Conservation (phyloP, 2,797 vertebrate genomes). For the Rhyacichthys aspro region DNA sequence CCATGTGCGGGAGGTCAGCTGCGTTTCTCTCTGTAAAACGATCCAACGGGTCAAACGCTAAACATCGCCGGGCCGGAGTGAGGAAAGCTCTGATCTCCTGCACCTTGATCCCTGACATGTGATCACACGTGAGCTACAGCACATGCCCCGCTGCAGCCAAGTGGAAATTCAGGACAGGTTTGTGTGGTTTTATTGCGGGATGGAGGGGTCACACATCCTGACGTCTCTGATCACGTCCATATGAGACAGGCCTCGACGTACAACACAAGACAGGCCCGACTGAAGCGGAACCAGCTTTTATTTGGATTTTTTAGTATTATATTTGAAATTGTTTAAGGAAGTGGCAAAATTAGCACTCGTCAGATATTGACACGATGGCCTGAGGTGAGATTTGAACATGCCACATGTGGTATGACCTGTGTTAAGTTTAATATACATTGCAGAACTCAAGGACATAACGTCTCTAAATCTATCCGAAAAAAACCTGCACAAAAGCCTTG, state of each 20-base stretch:
- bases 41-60: conserved; percentile 41
- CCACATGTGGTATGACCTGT: too few relatives aligned
- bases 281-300: too few relatives aligned
- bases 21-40: conserved; percentile 30
- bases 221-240: conserved; percentile 56
- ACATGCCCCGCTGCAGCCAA: conserved; percentile 35
- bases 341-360: too few relatives aligned
- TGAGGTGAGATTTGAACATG: too few relatives aligned
- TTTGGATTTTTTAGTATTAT: too few relatives aligned
- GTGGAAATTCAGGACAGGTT: conserved; percentile 46
- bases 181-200: conserved; percentile 32
- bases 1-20: conserved; percentile 40
- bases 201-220: conserved; percentile 31
- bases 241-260: conserved; percentile 30
- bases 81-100: conserved; percentile 46
- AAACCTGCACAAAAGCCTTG: too few relatives aligned
- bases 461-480: too few relatives aligned
- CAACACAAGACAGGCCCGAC: conserved; percentile 22
- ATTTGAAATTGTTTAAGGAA: too few relatives aligned
- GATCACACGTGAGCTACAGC: conserved; percentile 37
- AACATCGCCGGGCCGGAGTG: conserved; percentile 8
- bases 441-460: too few relatives aligned
- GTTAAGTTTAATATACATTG: too few relatives aligned
- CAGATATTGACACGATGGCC: too few relatives aligned
- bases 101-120: conserved; percentile 56